Percentiles rank a stretch among this genome's conserved stretches.
Conservation (phyloP, 2,888 invertebrate genomes). For the Xestia rhomboidea region DNA sequence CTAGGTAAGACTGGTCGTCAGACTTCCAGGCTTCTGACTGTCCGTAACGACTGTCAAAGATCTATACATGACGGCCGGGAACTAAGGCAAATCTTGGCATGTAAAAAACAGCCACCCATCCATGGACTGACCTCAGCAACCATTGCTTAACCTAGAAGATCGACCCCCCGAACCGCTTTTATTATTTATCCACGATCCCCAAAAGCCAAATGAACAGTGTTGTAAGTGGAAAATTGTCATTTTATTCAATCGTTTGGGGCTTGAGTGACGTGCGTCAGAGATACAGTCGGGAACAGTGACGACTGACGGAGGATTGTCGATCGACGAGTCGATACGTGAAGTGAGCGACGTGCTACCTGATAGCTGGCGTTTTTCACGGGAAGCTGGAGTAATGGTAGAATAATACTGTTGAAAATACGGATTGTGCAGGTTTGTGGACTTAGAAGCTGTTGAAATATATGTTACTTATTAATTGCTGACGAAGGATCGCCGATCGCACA, state of each 20-base stretch:
- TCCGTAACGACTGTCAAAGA: not conserved
- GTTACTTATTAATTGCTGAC: too few relatives aligned
- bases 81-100: not conserved
- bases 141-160: not conserved
- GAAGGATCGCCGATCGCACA: too few relatives aligned
- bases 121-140: not conserved
- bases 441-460: not conserved
- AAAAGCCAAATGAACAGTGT: conserved; percentile 44
- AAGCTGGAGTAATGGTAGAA: conserved; percentile 12
- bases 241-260: conserved; percentile 79
- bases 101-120: not conserved
- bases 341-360: conserved; percentile 72
- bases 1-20: not conserved
- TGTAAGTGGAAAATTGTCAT: conserved; percentile 79
- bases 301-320: conserved; percentile 85
- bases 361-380: conserved; percentile 51
- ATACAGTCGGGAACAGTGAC: conserved; percentile 81
- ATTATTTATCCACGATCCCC: not conserved
- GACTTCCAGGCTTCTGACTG: not conserved
- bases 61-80: not conserved
- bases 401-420: conserved; percentile 5
- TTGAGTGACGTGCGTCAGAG: conserved; percentile 83
- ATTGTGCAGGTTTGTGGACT: not conserved
- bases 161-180: not conserved
- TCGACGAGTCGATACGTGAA: conserved; percentile 75